Percentiles rank a stretch among this genome's conserved stretches.
Conservation (phyloP, 2,113 vertebrate genomes). For the Sebastes schlegelii region DNA sequence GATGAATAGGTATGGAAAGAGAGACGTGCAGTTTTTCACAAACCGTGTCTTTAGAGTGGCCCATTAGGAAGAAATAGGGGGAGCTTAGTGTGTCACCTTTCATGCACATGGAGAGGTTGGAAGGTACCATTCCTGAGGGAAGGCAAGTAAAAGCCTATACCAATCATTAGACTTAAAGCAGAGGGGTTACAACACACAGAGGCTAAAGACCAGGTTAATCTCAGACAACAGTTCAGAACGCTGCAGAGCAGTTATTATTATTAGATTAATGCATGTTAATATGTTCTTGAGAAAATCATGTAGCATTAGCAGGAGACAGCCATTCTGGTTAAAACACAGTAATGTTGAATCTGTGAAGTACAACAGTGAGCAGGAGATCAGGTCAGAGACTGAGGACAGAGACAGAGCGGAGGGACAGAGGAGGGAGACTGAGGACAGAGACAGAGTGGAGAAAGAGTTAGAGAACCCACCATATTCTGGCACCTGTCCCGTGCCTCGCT, state of each 20-base stretch:
- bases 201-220: conserved; percentile 27
- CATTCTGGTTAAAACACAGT: conserved; percentile 34
- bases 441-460: too few relatives aligned
- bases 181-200: conserved; percentile 86
- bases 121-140: conserved; percentile 99
- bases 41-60: conserved; percentile 99
- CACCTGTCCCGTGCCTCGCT: conserved; percentile 97
- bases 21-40: conserved; percentile 94
- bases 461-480: conserved; percentile 96
- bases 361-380: conserved; percentile 16
- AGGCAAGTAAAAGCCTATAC: conserved; percentile 99
- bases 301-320: conserved; percentile 20
- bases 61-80: conserved; percentile 99
- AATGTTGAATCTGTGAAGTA: conserved; percentile 26
- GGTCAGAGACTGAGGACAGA: neutral
- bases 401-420: too few relatives aligned
- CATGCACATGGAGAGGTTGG: conserved; percentile 99
- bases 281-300: conserved; percentile 30
- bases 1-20: conserved; percentile 70
- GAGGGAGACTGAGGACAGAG: too few relatives aligned
- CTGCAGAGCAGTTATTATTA: too few relatives aligned
- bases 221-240: conserved; percentile 10
- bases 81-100: conserved; percentile 99
- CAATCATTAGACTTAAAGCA: conserved; percentile 97
- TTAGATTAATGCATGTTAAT: conserved; percentile 62